These are phyloP conservation scores for Drosophila paracracens DNA, from an alignment of 2,888 invertebrate species.

Conservation along the genomic window DNA sequence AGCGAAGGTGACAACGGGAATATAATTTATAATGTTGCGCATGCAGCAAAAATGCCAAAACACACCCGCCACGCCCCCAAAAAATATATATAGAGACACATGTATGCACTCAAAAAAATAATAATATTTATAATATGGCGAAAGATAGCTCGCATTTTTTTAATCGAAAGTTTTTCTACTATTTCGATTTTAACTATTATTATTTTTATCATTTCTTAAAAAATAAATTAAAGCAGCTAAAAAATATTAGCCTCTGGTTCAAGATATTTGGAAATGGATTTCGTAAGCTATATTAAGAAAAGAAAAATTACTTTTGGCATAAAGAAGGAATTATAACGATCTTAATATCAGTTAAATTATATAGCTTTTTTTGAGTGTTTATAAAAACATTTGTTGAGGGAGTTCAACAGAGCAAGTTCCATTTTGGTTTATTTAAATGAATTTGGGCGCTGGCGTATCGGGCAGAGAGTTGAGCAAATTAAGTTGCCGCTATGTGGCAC, in stretches of 20 bases:
- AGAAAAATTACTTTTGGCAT: not conserved
- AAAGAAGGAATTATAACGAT: not conserved
- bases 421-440: constrained; percentile 68
- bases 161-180: not conserved
- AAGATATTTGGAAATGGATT: not conserved
- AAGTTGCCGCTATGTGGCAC: constrained; percentile 70
- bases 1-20: constrained; percentile 79
- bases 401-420: constrained; percentile 67
- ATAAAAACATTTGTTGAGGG: constrained; percentile 39
- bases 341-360: not conserved
- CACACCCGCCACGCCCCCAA: constrained; percentile 67
- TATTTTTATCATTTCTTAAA: no score
- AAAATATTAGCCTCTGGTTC: no score
- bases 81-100: constrained; percentile 25
- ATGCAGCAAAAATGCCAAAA: constrained; percentile 74
- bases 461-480: constrained; percentile 63
- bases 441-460: constrained; percentile 58
- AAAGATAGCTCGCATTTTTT: accelerated
- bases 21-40: constrained; percentile 74
- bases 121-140: not conserved
- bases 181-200: not conserved
- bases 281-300: not conserved
- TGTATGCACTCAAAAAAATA: not conserved
- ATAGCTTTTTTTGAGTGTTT: not conserved
- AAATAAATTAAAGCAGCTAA: no score